phyloP scores from a whole-genome alignment of 2,113 vertebrate genomes.

The Megaceryle torquata region DNA sequence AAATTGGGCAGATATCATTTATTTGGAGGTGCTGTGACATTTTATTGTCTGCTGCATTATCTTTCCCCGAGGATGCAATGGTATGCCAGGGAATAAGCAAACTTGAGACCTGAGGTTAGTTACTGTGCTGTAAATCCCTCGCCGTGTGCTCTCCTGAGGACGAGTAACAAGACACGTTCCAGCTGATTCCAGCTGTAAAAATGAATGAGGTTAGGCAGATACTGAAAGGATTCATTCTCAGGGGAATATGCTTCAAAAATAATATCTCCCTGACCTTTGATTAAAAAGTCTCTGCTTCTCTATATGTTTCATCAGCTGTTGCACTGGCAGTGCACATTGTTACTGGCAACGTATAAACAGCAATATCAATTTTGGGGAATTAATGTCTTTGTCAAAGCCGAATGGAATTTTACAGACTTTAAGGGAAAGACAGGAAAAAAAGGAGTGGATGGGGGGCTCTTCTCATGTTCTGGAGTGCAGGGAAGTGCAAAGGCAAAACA shows the following conservation, averaged over 20 bases:
- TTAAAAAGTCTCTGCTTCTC: not conserved
- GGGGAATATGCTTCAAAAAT: not conserved
- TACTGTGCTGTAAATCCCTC: not conserved
- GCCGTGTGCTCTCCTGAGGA: not conserved
- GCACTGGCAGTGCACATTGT: not conserved
- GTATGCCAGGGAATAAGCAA: constrained; percentile 19
- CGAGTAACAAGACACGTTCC: not conserved
- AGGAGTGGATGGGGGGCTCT: not conserved
- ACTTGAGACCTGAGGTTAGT: constrained; percentile 21
- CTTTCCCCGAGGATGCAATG: not conserved
- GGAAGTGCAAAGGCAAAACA: not conserved
- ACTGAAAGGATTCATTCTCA: not conserved
- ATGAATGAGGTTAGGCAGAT: not conserved
- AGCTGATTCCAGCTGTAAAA: constrained; percentile 44
- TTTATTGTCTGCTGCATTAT: constrained; percentile 42
- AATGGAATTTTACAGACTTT: not conserved
- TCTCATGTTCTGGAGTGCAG: not conserved
- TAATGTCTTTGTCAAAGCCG: not conserved
- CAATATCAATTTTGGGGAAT: not conserved
- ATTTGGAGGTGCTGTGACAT: not conserved
- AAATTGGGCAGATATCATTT: not conserved
- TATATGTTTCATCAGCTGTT: not conserved
- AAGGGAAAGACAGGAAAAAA: not conserved
- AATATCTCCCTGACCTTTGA: not conserved
- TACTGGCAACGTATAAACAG: not conserved